phyloP scores from a whole-genome alignment of 2,797 vertebrate genomes.

The Urosaurus nigricauda region DNA sequence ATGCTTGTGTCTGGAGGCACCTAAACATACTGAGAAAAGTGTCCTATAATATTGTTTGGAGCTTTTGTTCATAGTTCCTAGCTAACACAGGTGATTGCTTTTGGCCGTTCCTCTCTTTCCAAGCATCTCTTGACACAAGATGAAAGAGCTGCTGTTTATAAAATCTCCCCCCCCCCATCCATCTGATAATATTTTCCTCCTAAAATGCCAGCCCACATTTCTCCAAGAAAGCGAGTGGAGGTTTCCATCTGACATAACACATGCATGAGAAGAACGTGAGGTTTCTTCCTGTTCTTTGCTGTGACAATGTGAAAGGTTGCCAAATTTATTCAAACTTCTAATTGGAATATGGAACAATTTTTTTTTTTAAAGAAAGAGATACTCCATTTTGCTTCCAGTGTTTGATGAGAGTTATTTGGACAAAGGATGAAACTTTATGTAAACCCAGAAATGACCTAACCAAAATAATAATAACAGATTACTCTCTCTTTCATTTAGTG shows the following conservation, averaged over 20 bases:
- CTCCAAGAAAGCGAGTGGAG: not conserved
- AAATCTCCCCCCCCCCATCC: not conserved
- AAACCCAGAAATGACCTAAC: not conserved
- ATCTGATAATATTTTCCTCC: not conserved
- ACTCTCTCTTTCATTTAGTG: slow-evolving; percentile 9
- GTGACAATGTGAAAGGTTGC: slow-evolving; percentile 21
- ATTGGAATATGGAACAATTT: fast-evolving
- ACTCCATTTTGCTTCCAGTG: not conserved
- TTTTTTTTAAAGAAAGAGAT: not conserved
- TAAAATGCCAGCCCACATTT: slow-evolving; percentile 4
- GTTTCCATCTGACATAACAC: not conserved
- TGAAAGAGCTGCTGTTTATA: slow-evolving; percentile 21
- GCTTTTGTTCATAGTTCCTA: not conserved
- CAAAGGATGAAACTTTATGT: not conserved
- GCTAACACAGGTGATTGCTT: not conserved
- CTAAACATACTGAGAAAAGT: not conserved
- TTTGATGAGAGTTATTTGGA: not conserved
- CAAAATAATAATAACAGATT: slow-evolving; percentile 12
- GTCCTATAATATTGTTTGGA: not conserved
- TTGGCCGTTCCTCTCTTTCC: not conserved
- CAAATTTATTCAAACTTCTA: not conserved
- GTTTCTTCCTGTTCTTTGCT: slow-evolving; percentile 13
- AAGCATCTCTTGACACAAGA: not conserved
- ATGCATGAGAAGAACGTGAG: slow-evolving; percentile 5
- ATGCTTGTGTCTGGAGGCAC: not conserved